Conservation (phyloP, 1,140 invertebrate species). For the Maniola jurtina region DNA sequence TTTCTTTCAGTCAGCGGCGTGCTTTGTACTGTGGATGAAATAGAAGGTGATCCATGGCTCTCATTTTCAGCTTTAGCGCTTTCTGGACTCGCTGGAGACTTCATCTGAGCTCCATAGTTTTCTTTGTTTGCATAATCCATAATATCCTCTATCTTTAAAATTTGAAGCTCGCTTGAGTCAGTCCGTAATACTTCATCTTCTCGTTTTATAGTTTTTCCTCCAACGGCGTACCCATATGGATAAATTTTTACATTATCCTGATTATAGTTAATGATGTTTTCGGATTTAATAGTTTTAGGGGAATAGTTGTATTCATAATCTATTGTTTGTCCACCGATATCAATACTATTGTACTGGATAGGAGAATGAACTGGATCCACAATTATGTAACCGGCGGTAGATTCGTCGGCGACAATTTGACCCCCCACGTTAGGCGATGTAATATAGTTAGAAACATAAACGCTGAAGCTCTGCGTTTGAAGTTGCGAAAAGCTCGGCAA, state of each 20-base stretch:
- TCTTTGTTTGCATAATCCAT: slow-evolving; percentile 77
- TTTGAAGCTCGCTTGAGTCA: slow-evolving; percentile 64
- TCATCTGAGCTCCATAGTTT: slow-evolving; percentile 74
- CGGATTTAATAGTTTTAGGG: slow-evolving; percentile 48
- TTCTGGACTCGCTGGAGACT: slow-evolving; percentile 71
- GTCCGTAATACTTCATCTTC: slow-evolving; percentile 51
- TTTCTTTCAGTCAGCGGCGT: slow-evolving; percentile 71
- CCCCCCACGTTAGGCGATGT: slow-evolving; percentile 86
- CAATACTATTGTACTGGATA: slow-evolving; percentile 66
- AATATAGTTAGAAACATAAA: slow-evolving; percentile 77
- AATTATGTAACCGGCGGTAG: slow-evolving; percentile 74
- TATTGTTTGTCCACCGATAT: slow-evolving; percentile 52
- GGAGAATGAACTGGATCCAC: slow-evolving; percentile 64
- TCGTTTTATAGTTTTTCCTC: slow-evolving; percentile 69
- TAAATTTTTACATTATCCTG: slow-evolving; percentile 60
- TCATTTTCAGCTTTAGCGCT: slow-evolving; percentile 70
- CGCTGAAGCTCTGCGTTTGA: slow-evolving; percentile 79
- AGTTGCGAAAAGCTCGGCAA: slow-evolving; percentile 83
- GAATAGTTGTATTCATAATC: slow-evolving; percentile 64
- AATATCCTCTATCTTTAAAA: slow-evolving; percentile 71
- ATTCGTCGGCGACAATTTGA: slow-evolving; percentile 81
- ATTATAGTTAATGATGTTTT: slow-evolving; percentile 50
- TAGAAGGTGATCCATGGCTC: slow-evolving; percentile 59
- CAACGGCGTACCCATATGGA: slow-evolving; percentile 60
- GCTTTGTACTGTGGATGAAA: slow-evolving; percentile 65